Evolutionary conservation across 1,140 invertebrate species (phyloP), one percentile per base, ranked within the genome.

Genomic region (Drosophila pallidifrons): DNA sequence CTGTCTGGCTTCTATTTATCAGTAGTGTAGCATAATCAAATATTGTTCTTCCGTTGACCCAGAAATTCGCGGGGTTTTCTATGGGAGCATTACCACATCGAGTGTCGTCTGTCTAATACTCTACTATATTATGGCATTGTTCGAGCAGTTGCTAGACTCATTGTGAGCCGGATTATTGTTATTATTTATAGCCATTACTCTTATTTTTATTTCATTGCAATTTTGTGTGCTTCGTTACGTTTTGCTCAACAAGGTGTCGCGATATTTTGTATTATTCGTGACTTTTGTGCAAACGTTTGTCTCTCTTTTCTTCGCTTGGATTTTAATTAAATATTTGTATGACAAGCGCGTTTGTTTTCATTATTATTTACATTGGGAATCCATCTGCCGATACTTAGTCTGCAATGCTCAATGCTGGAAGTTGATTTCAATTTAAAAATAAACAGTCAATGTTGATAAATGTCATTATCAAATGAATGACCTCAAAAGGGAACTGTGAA

Each of bases 251-350:
- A 64, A 72, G 69, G 58, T 75, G 60, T 54, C 32, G n/a, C 16
- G 20, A 78, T 71, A 25, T 25, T 25, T 25, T 25, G 15, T 71
- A 13, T 57, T 49, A 61, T 77, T 74, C 65, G 68, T 85, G 69
- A 68, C 74, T 77, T 77, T 67, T 66, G 38, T 65, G 13, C 47
- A 46, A 55, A 61, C n/a, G 13, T 41, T 60, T 38, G 7, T 25
- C 38, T 10, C 3, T 10, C 5, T 51, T 57, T 49, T 70, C 25
- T 51, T 38, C 41, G 8, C 20, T 45, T 20, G 4, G 30, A 20
- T 15, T 64, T 82, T 51, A 68, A 78, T 81, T 68, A 57, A 74
- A 71, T 69, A 74, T 85, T 85, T 74, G 54, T 83, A 83, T 83
- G 81, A 54, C 46, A 64, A 41, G 35, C 61, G 73, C 63, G 82